Conservation (phyloP, 2,113 vertebrate species). For the Spea multiplicata region DNA sequence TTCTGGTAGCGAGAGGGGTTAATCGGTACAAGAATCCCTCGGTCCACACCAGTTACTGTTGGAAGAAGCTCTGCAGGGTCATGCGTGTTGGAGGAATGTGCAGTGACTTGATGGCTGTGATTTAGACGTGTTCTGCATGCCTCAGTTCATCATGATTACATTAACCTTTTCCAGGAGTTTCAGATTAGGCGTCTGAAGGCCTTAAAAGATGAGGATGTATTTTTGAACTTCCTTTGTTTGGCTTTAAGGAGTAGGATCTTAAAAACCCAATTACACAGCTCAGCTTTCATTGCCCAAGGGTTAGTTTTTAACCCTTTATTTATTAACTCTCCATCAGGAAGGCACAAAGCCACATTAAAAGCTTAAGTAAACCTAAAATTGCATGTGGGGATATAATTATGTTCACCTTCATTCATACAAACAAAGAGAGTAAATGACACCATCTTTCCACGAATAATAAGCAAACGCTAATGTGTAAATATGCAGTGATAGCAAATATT, state of each 20-base stretch:
- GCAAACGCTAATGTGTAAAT: too few relatives aligned
- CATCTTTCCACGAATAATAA: too few relatives aligned
- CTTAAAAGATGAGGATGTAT: conserved; percentile 48
- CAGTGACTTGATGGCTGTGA: conserved; percentile 45
- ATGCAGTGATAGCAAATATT: too few relatives aligned
- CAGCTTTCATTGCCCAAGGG: conserved; percentile 37
- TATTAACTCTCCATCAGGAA: not conserved
- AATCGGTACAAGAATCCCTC: not conserved
- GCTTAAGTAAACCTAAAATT: too few relatives aligned
- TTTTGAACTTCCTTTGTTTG: conserved; percentile 50
- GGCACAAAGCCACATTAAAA: not conserved
- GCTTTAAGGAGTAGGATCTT: conserved; percentile 40
- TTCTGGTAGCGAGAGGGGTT: conserved; percentile 21
- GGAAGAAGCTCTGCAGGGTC: conserved; percentile 34
- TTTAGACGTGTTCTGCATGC: conserved; percentile 49
- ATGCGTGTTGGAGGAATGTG: conserved; percentile 46
- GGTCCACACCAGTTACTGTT: conserved; percentile 15
- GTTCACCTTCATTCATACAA: too few relatives aligned
- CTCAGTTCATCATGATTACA: conserved; percentile 49
- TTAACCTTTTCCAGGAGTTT: conserved; percentile 50
- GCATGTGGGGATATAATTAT: too few relatives aligned
- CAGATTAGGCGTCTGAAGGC: conserved; percentile 46
- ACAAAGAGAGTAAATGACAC: too few relatives aligned
- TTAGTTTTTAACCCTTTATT: conserved; percentile 16
- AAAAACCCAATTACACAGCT: conserved; percentile 43